Evolutionary conservation across 2,888 invertebrate genomes (phyloP).

Genomic region (Caenorhabditis sp.): DNA sequence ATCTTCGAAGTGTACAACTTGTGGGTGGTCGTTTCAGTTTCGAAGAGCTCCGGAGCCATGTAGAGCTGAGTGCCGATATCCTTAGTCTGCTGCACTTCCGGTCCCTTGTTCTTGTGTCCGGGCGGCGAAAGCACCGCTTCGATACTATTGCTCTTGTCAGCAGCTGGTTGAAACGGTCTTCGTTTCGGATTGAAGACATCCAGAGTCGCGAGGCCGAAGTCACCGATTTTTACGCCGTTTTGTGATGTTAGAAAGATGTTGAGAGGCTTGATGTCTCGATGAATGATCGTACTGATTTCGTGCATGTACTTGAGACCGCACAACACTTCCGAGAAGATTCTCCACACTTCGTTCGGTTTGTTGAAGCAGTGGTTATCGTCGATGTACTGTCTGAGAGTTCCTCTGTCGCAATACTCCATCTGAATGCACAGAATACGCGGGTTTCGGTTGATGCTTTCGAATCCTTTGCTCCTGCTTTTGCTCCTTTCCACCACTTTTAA

Average conservation of each 20-base stretch:
- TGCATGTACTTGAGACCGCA: conserved; percentile 82
- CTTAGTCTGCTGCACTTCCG: conserved; percentile 57
- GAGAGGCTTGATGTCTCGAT: conserved; percentile 80
- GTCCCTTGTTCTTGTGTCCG: not conserved
- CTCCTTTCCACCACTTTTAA: not conserved
- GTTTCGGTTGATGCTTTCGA: not conserved
- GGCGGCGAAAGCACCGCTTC: conserved; percentile 12
- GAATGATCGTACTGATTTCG: conserved; percentile 71
- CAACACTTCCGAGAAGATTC: conserved; percentile 93
- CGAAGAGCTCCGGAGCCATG: conserved; percentile 90
- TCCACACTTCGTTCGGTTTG: conserved; percentile 24
- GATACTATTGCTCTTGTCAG: conserved; percentile 15
- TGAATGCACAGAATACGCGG: conserved; percentile 80
- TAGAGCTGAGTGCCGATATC: conserved; percentile 95
- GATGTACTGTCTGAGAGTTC: conserved; percentile 83
- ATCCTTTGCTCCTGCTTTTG: not conserved
- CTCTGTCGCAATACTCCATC: conserved; percentile 99
- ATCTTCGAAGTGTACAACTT: conserved; percentile 80
- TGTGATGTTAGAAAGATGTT: conserved; percentile 93
- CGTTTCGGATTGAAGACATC: conserved; percentile 11
- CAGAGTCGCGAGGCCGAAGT: conserved; percentile 89
- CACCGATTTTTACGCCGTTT: conserved; percentile 97
- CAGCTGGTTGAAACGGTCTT: not conserved
- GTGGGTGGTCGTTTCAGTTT: not conserved
- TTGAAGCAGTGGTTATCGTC: conserved; percentile 41